Evolutionary conservation across 2,888 invertebrate genomes (phyloP).

Genomic region (Stegophylla sp.): DNA sequence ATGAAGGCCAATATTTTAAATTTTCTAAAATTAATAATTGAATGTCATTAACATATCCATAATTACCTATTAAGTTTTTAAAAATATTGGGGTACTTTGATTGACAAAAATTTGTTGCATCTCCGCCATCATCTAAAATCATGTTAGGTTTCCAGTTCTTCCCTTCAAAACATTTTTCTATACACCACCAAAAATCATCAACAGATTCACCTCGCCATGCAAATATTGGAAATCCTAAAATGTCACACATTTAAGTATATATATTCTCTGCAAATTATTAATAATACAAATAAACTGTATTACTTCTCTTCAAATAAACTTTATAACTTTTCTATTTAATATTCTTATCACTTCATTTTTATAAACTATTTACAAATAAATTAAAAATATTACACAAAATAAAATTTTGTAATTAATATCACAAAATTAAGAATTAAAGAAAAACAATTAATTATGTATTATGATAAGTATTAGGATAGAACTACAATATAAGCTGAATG

Average conservation of each 20-base stretch:
- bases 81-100: constrained; percentile 94
- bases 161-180: constrained; percentile 90
- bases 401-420: too few relatives aligned
- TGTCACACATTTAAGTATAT: too few relatives aligned
- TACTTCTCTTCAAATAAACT: too few relatives aligned
- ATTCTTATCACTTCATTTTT: background rate
- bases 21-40: background rate
- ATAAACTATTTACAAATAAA: too few relatives aligned
- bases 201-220: constrained; percentile 98
- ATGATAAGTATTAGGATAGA: too few relatives aligned
- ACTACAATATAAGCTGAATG: too few relatives aligned
- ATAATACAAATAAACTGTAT: too few relatives aligned
- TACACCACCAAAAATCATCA: constrained; percentile 99
- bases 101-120: constrained; percentile 94
- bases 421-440: too few relatives aligned
- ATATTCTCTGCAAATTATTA: too few relatives aligned
- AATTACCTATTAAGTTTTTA: constrained; percentile 82
- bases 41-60: constrained; percentile 61
- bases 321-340: background rate
- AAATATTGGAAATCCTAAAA: constrained; percentile 77
- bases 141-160: constrained; percentile 97
- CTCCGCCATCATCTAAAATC: constrained; percentile 97
- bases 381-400: too few relatives aligned
- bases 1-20: background rate
- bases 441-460: too few relatives aligned